Evolutionary conservation across 2,888 invertebrate species (phyloP).

Genomic region (Tillus elongatus): DNA sequence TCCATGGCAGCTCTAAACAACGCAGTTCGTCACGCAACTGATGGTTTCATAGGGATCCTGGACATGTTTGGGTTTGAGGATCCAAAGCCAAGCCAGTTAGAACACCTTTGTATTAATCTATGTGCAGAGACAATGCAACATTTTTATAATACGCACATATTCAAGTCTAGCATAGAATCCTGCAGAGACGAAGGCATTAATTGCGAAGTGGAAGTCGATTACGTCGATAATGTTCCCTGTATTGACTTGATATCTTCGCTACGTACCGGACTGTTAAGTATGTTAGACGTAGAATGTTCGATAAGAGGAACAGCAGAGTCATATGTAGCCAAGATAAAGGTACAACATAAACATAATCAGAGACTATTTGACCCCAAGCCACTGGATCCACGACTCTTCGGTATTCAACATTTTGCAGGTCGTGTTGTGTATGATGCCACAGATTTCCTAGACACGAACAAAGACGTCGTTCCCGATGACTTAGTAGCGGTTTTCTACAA

Average conservation of each 20-base stretch:
- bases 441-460: slow-evolving; percentile 84
- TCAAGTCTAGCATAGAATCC: slow-evolving; percentile 88
- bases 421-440: slow-evolving; percentile 81
- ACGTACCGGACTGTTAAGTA: slow-evolving; percentile 82
- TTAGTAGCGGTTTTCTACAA: slow-evolving; percentile 87
- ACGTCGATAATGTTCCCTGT: slow-evolving; percentile 91
- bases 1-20: slow-evolving; percentile 88
- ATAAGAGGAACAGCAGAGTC: slow-evolving; percentile 71
- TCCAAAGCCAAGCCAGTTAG: slow-evolving; percentile 79
- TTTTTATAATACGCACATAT: slow-evolving; percentile 94
- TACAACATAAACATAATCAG: slow-evolving; percentile 73
- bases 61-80: slow-evolving; percentile 98
- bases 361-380: slow-evolving; percentile 72
- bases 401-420: slow-evolving; percentile 85
- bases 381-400: slow-evolving; percentile 72
- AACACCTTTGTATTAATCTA: slow-evolving; percentile 89
- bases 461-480: slow-evolving; percentile 87
- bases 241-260: slow-evolving; percentile 90
- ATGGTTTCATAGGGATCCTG: slow-evolving; percentile 89
- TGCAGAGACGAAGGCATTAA: slow-evolving; percentile 88
- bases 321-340: slow-evolving; percentile 70
- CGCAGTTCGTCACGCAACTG: slow-evolving; percentile 85
- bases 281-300: slow-evolving; percentile 87
- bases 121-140: slow-evolving; percentile 97
- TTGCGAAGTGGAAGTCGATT: slow-evolving; percentile 83